Evolutionary conservation across 2,797 vertebrate species (phyloP).

Genomic region (Oryzias dopingdopingensis): DNA sequence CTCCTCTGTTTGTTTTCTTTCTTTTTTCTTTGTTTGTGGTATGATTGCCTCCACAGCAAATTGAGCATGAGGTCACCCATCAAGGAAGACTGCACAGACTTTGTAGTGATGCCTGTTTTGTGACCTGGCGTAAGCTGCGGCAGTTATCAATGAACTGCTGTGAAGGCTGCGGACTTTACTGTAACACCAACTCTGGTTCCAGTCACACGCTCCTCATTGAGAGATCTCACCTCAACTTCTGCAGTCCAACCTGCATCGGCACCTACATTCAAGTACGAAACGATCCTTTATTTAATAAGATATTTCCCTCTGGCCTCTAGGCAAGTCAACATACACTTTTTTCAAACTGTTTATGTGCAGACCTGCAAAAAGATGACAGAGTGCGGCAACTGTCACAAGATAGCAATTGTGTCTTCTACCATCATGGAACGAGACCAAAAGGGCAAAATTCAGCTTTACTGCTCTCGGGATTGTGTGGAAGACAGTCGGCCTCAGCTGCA

Average conservation of each 20-base stretch:
- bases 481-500: conserved; percentile 68
- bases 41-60: conserved; percentile 67
- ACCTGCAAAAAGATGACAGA: conserved; percentile 87
- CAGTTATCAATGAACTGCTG: conserved; percentile 98
- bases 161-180: conserved; percentile 94
- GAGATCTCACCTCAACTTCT: conserved; percentile 90
- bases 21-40: neutral
- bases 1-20: neutral
- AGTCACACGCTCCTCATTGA: conserved; percentile 91
- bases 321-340: neutral
- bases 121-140: conserved; percentile 90
- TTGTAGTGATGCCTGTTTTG: conserved; percentile 93
- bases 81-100: conserved; percentile 93
- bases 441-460: conserved; percentile 93
- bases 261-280: conserved; percentile 89
- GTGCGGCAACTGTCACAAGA: conserved; percentile 87
- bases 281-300: neutral
- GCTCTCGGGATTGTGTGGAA: conserved; percentile 88
- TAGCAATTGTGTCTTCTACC: conserved; percentile 85
- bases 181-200: conserved; percentile 86
- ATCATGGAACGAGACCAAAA: conserved; percentile 85
- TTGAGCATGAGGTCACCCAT: conserved; percentile 96
- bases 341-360: conserved; percentile 55
- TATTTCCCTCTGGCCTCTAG: neutral
- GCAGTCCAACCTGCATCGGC: conserved; percentile 86